phyloP scores from a whole-genome alignment of 2,888 invertebrate species.

The Stenodema calcarata region DNA sequence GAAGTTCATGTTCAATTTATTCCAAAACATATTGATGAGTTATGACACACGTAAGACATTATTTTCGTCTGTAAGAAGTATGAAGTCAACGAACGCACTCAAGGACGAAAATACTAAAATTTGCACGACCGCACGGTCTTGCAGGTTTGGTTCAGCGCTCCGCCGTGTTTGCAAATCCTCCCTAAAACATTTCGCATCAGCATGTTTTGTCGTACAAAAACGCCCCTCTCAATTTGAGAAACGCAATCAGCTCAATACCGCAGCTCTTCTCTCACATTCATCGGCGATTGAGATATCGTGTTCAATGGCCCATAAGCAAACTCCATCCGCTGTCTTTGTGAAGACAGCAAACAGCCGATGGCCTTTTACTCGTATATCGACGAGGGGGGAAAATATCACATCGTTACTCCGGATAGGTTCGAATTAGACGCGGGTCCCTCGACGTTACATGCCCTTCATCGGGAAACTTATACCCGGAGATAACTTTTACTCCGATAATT shows the following conservation, averaged over 20 bases:
- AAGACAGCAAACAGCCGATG: background rate
- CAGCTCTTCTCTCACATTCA: background rate
- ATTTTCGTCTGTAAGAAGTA: no score
- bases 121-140: background rate
- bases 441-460: background rate
- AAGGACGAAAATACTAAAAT: background rate
- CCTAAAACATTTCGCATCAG: no score
- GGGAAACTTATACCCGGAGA: background rate
- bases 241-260: background rate
- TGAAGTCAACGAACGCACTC: no score
- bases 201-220: no score
- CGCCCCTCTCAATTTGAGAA: no score
- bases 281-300: background rate
- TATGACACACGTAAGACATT: no score
- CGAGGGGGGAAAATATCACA: background rate
- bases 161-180: background rate
- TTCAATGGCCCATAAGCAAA: background rate
- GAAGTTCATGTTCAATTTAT: no score
- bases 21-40: no score
- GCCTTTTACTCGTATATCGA: background rate
- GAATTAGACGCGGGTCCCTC: background rate
- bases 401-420: background rate
- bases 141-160: background rate
- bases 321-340: background rate
- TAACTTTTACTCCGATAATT: background rate